phyloP scores from a whole-genome alignment of 2,797 vertebrate species.

The Channa striata region DNA sequence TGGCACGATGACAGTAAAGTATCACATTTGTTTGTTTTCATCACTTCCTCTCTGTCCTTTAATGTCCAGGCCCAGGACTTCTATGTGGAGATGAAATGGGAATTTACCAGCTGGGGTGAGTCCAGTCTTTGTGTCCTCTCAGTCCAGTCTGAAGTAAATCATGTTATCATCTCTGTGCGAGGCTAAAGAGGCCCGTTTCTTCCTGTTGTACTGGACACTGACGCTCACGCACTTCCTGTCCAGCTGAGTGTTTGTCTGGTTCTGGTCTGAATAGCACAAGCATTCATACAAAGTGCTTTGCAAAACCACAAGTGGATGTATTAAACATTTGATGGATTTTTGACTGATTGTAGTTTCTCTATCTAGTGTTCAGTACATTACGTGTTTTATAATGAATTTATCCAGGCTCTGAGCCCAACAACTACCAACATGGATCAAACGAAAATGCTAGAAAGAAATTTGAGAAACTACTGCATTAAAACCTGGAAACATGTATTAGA shows the following conservation, averaged over 20 bases:
- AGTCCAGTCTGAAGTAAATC: constrained; percentile 9
- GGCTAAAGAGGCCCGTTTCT: constrained; percentile 28
- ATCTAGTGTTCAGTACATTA: too few relatives aligned
- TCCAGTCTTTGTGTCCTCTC: constrained; percentile 42
- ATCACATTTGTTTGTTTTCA: constrained; percentile 28
- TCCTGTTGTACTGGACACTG: constrained; percentile 33
- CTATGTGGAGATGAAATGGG: constrained; percentile 99
- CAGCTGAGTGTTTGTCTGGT: not conserved
- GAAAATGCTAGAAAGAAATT: not conserved
- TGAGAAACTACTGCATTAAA: not conserved
- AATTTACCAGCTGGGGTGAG: constrained; percentile 99
- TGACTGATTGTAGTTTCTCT: too few relatives aligned
- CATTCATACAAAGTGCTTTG: constrained; percentile 11
- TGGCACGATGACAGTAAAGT: constrained; percentile 30
- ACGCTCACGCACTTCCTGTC: constrained; percentile 24
- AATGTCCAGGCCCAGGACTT: constrained; percentile 93
- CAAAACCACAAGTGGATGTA: constrained; percentile 21
- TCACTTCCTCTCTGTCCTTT: constrained; percentile 20
- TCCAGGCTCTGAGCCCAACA: not conserved
- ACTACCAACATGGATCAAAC: not conserved
- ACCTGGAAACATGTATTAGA: not conserved
- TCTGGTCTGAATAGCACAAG: constrained; percentile 26
- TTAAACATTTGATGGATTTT: not conserved
- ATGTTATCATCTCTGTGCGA: constrained; percentile 49
- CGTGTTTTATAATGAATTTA: not conserved